Base-by-base conservation (phyloP, 1,140 invertebrate genomes). In the Hormaphis cornu region DNA sequence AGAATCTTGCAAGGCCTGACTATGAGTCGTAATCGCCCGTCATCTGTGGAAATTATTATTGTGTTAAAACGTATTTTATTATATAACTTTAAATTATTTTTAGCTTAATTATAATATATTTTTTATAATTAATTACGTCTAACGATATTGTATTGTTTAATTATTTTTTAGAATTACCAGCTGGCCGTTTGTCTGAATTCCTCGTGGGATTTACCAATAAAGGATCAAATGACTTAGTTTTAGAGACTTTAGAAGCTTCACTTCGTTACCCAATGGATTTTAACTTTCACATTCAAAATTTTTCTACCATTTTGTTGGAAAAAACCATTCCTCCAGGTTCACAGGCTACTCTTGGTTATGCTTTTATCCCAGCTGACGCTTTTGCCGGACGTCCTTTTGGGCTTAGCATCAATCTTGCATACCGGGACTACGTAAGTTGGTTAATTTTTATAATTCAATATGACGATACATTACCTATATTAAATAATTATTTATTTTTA, bases 261-360 rank as follows among this genome's bases (percentile, higher is more conserved):
- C 97, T 99, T 85, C 86, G 96, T 75, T 99, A 98, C 77, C 94
- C 96, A 20, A 93, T 97, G 87, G 97, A 99, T 79, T 98, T 94
- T 81, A 94, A 88, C 73, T 99, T 95, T 78, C 92, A 95, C 77
- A 96, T 99, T 74, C 96, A 98, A 79, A 98, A 98, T 81, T 98
- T 98, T 81, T 93, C 94, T 1, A 87, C 90, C 1, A 83, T 95
- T 74, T 83, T 86, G n/a, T 97, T 93, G 78, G 89, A 95, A 74
- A 86, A 87, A 75, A 82, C 89, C 75, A 92, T 99, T 0, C 90
- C 92, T 74, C 89, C 95, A 0, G 86, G 87, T 59, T 87, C 95
- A 74, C 93, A 99, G 81, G 93, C 93, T 16, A 97, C 97, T 0
- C 85, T 99, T 70, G 88, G 89, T 53, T 99, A 99, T 79, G 90